Conservation (phyloP, 1,140 invertebrate genomes). For the Pogonomyrmex californicus region DNA sequence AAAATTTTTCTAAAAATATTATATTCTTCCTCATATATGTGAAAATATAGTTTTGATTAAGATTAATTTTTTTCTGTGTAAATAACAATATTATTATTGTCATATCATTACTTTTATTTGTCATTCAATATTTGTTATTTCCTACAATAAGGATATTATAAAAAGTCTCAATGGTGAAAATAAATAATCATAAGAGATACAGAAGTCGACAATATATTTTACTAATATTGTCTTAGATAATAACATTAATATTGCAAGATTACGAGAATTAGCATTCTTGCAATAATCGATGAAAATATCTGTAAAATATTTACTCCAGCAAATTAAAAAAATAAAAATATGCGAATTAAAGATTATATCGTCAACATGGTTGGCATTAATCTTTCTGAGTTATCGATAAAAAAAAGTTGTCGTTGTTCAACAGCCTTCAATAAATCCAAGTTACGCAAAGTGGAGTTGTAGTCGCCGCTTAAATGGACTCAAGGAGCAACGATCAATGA, state of each 20-base stretch:
- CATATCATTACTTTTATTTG: not conserved
- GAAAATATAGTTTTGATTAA: too few species aligned
- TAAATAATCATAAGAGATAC: not conserved
- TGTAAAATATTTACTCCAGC: not conserved
- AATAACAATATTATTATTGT: not conserved
- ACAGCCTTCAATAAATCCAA: slow-evolving; percentile 22
- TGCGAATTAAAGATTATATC: not conserved
- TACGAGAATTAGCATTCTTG: not conserved
- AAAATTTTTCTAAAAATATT: too few species aligned
- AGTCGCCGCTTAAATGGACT: slow-evolving; percentile 40
- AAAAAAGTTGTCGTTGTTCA: not conserved
- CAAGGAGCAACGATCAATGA: slow-evolving; percentile 55
- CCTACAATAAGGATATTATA: not conserved
- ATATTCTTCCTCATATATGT: too few species aligned
- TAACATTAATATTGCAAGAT: not conserved
- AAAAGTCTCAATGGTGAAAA: not conserved
- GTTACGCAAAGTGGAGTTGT: slow-evolving; percentile 21
- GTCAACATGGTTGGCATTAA: not conserved
- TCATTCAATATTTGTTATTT: not conserved
- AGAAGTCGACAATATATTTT: not conserved
- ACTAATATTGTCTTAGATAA: not conserved
- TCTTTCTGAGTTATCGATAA: not conserved
- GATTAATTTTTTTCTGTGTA: too few species aligned
- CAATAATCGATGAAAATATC: not conserved
- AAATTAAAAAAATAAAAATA: not conserved